phyloP scores from a whole-genome alignment of 1,140 invertebrate genomes.

The Riptortus pedestris region DNA sequence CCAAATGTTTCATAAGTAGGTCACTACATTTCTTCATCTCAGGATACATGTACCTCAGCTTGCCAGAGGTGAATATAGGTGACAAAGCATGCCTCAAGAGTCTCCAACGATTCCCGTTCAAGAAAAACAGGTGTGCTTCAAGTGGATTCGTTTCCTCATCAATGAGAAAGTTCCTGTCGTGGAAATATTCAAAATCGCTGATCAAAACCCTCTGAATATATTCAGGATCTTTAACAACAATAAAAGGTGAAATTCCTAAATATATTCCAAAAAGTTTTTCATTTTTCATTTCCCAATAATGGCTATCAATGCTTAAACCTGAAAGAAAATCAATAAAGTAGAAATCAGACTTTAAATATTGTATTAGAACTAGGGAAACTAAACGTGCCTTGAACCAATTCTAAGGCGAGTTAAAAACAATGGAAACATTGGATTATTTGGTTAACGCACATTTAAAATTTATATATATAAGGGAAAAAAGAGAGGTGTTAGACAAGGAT shows the following conservation, averaged over 20 bases:
- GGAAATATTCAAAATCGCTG: constrained; percentile 35
- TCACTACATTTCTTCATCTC: constrained; percentile 30
- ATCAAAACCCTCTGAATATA: constrained; percentile 34
- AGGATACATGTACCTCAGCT: constrained; percentile 32
- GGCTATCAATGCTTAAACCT: background rate
- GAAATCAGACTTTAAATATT: too few species aligned
- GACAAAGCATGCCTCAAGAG: constrained; percentile 34
- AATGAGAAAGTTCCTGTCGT: constrained; percentile 29
- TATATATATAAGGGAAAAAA: too few species aligned
- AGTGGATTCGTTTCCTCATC: constrained; percentile 30
- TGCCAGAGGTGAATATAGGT: constrained; percentile 31
- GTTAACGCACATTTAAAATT: too few species aligned
- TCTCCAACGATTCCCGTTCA: constrained; percentile 36
- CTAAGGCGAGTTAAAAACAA: too few species aligned
- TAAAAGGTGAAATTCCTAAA: constrained; percentile 15
- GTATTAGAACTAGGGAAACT: too few species aligned
- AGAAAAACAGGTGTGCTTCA: constrained; percentile 28
- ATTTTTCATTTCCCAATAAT: constrained; percentile 40
- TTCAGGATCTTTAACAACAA: constrained; percentile 37
- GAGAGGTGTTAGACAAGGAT: too few species aligned
- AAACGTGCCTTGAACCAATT: too few species aligned
- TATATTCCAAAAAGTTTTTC: too few species aligned
- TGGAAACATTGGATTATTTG: too few species aligned
- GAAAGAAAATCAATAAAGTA: background rate
- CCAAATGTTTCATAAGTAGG: constrained; percentile 22